Base-by-base conservation (phyloP, 2,888 invertebrate genomes). In the Molorchus minor region DNA sequence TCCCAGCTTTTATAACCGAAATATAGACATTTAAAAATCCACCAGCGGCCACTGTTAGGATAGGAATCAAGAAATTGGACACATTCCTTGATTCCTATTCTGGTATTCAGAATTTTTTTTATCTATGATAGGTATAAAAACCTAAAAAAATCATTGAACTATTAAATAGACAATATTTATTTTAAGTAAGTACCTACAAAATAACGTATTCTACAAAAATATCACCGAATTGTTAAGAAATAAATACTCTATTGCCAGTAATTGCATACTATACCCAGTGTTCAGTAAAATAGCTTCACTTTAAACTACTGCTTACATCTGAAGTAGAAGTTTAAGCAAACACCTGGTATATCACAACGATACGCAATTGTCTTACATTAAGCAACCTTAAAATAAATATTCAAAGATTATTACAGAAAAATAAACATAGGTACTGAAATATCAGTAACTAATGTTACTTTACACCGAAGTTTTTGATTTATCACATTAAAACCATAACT, bases 241-340 rank as follows among this genome's bases (percentile, higher is more conserved):
- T 63, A 61, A 67, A 61, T 60, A 65, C 21, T 41, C 65, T 43
- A 61, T 53, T 58, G 57, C 52, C 69, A 74, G n/a, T n/a, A n/a
- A 77, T 77, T 79, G 78, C 77, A 71, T 77, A 78, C 77, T 79
- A 77, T 79, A 79, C 77, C 74, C 71, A 72, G 75, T 68, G 74
- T 79, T 57, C 29, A 15, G n/a, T 10, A 43, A 3, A 5, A 38
- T 17, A 43, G 13, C 8, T 16, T 45, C 16, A 17, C 25, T 8
- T 17, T 43, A 54, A 45, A 35, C 54, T 43, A n/a, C 29, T 25
- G 10, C 19, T 49, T 54, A 45, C 29, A 30, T 45, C 68, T 36
- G 35, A 36, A n/a, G 21, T 17, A 36, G 41, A 40, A 58, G 44
- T 55, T 49, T 43, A 62, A 41, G 29, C 19, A 52, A 52, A 71